Evolutionary conservation across 2,888 invertebrate genomes (phyloP).

Genomic region (Phymatocera aterrima): DNA sequence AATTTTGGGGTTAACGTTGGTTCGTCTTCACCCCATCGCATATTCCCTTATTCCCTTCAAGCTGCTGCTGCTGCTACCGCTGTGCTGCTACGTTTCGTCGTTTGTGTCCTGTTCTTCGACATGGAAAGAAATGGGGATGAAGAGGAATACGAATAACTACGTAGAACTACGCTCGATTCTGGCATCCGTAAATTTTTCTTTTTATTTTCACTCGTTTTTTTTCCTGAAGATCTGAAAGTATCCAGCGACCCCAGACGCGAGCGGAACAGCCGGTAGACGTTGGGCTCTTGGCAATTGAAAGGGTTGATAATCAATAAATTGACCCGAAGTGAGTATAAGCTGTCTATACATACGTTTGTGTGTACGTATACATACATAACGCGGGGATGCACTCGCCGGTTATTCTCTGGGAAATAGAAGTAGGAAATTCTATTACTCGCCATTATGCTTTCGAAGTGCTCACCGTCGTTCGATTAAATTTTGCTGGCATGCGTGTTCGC

Average conservation of each 20-base stretch:
- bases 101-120: neutral
- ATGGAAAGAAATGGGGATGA: neutral
- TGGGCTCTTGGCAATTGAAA: constrained; percentile 29
- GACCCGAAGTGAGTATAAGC: neutral
- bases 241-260: neutral
- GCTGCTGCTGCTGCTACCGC: neutral
- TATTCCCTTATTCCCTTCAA: neutral
- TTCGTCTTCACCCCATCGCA: constrained; percentile 4
- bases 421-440: constrained; percentile 44
- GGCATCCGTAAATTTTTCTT: neutral
- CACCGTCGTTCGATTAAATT: constrained; percentile 41
- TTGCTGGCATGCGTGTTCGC: constrained; percentile 22
- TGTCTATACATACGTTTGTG: too few species aligned
- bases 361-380: neutral
- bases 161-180: neutral
- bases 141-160: neutral
- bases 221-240: neutral
- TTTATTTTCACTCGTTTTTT: neutral
- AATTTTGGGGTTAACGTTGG: constrained; percentile 11
- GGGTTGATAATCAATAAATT: constrained; percentile 41
- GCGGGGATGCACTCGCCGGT: constrained; percentile 29
- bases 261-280: neutral
- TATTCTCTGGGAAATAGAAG: constrained; percentile 27
- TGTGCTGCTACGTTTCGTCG: neutral
- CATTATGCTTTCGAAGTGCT: constrained; percentile 35